Evolutionary conservation across 2,888 invertebrate species (phyloP).

Genomic region (Stramonita haemastoma): DNA sequence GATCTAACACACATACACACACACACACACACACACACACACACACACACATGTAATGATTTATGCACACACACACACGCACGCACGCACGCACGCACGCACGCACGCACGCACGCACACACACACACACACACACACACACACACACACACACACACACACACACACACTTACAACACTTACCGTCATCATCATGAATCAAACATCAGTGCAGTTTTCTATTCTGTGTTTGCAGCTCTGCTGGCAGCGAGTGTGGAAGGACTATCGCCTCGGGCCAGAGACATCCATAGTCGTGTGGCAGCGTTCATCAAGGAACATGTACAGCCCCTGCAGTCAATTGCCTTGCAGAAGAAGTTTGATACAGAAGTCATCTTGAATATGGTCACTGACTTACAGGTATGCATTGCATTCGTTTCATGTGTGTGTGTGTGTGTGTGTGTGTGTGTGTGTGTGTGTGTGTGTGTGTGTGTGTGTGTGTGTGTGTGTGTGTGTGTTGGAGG

Average conservation of each 20-base stretch:
- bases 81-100: not conserved
- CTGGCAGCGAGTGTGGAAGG: conserved; percentile 74
- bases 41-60: not conserved
- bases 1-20: not conserved
- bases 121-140: conserved; percentile 6
- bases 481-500: not conserved
- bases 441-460: not conserved
- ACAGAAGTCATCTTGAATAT: not conserved
- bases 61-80: not conserved
- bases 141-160: conserved; percentile 9
- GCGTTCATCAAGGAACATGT: conserved; percentile 77
- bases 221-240: conserved; percentile 54
- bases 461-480: not conserved
- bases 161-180: not conserved
- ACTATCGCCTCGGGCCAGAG: conserved; percentile 73
- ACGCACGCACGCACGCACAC: conserved; percentile 15
- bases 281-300: conserved; percentile 74
- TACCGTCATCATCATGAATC: no score
- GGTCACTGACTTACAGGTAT: conserved; percentile 44
- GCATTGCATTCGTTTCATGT: not conserved
- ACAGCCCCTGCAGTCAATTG: conserved; percentile 74
- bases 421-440: not conserved
- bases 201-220: no score
- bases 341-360: not conserved
- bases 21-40: conserved; percentile 1